Percentiles rank a stretch among this genome's conserved stretches.
phyloP scores from a whole-genome alignment of 1,140 invertebrate species.

The Radopholus similis region DNA sequence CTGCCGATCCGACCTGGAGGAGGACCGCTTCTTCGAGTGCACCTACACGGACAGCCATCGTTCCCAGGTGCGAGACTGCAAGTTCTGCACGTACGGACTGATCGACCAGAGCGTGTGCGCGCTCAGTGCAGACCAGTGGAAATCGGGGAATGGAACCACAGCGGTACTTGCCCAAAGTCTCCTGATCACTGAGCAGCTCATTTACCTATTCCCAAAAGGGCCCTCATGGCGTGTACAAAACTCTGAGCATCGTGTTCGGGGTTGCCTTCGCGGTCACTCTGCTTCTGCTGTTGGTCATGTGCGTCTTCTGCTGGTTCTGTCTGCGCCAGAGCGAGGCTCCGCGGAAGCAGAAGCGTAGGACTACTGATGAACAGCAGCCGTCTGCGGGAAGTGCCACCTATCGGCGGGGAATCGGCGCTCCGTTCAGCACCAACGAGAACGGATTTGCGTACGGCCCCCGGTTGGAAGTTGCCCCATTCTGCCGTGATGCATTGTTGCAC shows the following conservation, averaged over 20 bases:
- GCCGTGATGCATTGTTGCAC: neutral
- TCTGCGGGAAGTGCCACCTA: constrained; percentile 2
- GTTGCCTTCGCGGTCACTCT: constrained; percentile 5
- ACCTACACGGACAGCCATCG: neutral
- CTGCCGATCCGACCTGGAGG: constrained; percentile 15
- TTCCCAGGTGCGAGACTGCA: constrained; percentile 22
- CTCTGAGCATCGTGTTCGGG: constrained; percentile 24
- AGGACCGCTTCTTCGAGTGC: constrained; percentile 4
- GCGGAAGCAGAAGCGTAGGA: too few relatives aligned
- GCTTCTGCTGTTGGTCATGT: constrained; percentile 1
- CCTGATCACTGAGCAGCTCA: too few relatives aligned
- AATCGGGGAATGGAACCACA: constrained; percentile 11
- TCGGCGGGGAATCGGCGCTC: neutral
- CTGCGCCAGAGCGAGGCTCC: too few relatives aligned
- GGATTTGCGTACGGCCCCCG: neutral
- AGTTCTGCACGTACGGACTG: constrained; percentile 20
- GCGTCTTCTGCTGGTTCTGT: constrained; percentile 20
- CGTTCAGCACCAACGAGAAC: constrained; percentile 12
- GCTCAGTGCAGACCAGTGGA: constrained; percentile 7
- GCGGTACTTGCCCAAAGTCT: neutral
- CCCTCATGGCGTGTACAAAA: constrained; percentile 3
- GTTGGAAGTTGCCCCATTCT: constrained; percentile 6
- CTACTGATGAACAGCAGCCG: too few relatives aligned
- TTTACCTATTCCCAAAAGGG: neutral
- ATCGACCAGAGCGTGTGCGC: constrained; percentile 23